A percentile compares a stretch with the other conserved stretches of the same genome.
These are phyloP conservation scores for Astreopora myriophthalma DNA, from an alignment of 64 coral and sea anemone genomes.

Conservation along the genomic window DNA sequence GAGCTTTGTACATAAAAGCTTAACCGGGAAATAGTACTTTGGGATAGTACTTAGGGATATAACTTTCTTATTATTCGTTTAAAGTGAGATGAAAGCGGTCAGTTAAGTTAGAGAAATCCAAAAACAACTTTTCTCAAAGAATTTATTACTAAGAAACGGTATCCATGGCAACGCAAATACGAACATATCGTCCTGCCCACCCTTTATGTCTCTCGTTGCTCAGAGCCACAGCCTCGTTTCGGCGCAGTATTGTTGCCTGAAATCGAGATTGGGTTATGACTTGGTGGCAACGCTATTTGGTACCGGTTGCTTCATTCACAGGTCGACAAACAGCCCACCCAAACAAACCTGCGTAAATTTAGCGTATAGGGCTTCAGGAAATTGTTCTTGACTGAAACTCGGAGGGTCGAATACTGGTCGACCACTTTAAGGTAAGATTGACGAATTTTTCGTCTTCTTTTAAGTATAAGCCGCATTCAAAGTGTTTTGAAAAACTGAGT, in stretches of 20 bases:
- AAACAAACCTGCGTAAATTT: conserved; percentile 51
- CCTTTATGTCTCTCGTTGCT: background rate
- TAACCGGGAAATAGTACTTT: too few species aligned
- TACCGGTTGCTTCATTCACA: conserved; percentile 49
- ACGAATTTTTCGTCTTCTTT: background rate
- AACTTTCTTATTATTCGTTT: too few species aligned
- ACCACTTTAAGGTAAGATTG: background rate
- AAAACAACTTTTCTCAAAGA: background rate
- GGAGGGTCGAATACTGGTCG: background rate
- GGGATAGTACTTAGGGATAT: too few species aligned
- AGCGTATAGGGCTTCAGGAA: background rate
- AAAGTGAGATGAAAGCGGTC: too few species aligned
- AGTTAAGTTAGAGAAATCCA: too few species aligned
- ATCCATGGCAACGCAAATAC: background rate
- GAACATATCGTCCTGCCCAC: background rate
- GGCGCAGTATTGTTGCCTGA: background rate
- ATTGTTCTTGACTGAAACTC: background rate
- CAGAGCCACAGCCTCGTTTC: background rate
- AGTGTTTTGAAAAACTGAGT: background rate
- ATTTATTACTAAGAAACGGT: background rate
- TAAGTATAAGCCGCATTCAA: background rate
- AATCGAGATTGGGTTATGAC: conserved; percentile 48
- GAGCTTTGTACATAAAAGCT: too few species aligned
- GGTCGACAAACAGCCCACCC: background rate
- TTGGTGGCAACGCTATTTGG: conserved; percentile 50